These are phyloP conservation scores for Agriopis marginaria DNA, from an alignment of 2,888 invertebrate species.

Conservation along the genomic window DNA sequence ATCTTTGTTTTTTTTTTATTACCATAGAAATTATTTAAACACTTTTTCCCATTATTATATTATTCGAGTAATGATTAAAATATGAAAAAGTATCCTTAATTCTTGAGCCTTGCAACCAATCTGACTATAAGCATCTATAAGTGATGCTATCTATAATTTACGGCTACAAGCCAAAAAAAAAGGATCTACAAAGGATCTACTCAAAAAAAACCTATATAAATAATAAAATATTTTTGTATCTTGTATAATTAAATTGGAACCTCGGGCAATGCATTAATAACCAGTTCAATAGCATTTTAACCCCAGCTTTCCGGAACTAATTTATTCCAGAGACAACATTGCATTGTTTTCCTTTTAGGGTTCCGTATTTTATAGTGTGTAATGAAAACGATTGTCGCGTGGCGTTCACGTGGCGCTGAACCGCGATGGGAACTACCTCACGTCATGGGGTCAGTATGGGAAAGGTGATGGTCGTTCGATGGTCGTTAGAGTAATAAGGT, in stretches of 20 bases:
- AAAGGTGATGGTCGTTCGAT: conserved; percentile 52
- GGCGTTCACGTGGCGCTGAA: conserved; percentile 62
- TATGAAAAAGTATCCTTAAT: too few species aligned
- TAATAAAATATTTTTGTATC: too few species aligned
- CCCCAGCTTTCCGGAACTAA: conserved; percentile 75
- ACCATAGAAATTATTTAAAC: too few species aligned
- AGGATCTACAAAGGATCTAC: too few species aligned
- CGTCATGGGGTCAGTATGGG: conserved; percentile 71
- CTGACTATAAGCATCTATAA: too few species aligned
- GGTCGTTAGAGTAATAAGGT: conserved; percentile 34
- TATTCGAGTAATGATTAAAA: too few species aligned
- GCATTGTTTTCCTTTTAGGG: conserved; percentile 72
- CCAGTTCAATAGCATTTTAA: conserved; percentile 82
- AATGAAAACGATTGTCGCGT: conserved; percentile 75
- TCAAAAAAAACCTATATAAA: too few species aligned
- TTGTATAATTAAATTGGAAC: conserved; percentile 1
- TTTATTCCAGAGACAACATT: conserved; percentile 79
- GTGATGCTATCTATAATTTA: too few species aligned
- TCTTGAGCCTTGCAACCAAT: too few species aligned
- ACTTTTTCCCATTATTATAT: too few species aligned
- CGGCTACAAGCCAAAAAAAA: too few species aligned
- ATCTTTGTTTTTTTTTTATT: too few species aligned
- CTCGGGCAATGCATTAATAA: conserved; percentile 57
- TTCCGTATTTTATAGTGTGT: conserved; percentile 71
- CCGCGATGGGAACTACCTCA: conserved; percentile 80